Conservation (phyloP, 2,888 invertebrate genomes). For the Drosophila robusta region DNA sequence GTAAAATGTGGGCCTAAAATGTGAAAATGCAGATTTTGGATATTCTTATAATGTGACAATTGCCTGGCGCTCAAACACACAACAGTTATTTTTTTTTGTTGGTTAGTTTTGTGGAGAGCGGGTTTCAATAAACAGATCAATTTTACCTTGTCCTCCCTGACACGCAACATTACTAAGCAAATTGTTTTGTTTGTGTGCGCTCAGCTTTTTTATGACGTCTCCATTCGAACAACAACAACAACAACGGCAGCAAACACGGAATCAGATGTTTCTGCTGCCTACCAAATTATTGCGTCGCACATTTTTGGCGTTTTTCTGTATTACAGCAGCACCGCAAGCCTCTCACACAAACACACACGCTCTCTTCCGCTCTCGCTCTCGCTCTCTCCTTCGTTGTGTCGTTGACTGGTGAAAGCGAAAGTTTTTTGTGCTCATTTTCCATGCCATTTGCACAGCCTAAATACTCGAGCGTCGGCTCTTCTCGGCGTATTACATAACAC, state of each 20-base stretch:
- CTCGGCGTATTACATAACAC: slow-evolving; percentile 64
- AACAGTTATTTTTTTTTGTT: no score
- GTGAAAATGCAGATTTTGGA: background rate
- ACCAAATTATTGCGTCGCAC: slow-evolving; percentile 72
- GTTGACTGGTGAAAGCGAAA: slow-evolving; percentile 81
- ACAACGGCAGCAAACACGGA: slow-evolving; percentile 32
- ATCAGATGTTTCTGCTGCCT: slow-evolving; percentile 69
- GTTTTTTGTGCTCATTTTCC: slow-evolving; percentile 66
- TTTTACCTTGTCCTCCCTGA: slow-evolving; percentile 32
- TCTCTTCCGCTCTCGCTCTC: slow-evolving; percentile 3
- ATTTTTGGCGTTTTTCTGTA: slow-evolving; percentile 56
- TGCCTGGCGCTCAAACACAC: slow-evolving; percentile 30
- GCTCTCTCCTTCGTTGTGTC: slow-evolving; percentile 49
- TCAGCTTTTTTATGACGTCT: slow-evolving; percentile 44
- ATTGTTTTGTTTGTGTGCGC: slow-evolving; percentile 49
- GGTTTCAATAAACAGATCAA: slow-evolving; percentile 53
- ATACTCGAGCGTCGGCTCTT: slow-evolving; percentile 19
- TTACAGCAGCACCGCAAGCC: slow-evolving; percentile 14
- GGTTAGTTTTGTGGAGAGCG: background rate
- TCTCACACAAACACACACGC: slow-evolving; percentile 8
- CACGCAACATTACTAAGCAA: slow-evolving; percentile 40
- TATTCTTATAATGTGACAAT: slow-evolving; percentile 42
- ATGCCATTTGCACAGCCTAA: slow-evolving; percentile 69
- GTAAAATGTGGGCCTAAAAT: background rate
- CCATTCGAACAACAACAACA: slow-evolving; percentile 19